These are phyloP conservation scores for Agrypnia vestita DNA, from an alignment of 1,140 invertebrate species.

Conservation along the genomic window DNA sequence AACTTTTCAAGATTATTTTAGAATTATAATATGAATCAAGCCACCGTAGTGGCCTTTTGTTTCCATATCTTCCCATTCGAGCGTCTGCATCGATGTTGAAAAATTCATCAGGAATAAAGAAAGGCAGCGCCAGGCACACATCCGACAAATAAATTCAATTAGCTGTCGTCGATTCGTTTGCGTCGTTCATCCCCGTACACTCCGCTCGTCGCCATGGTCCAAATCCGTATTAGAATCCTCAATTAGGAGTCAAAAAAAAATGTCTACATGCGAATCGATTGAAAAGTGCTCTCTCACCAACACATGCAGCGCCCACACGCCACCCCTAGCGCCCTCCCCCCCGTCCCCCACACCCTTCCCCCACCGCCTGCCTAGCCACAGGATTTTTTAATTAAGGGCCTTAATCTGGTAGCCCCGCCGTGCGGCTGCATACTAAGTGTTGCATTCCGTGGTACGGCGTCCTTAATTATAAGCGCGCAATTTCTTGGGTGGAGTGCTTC, in stretches of 20 bases:
- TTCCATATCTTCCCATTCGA: too few relatives aligned
- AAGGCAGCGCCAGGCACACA: too few relatives aligned
- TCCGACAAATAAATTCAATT: conserved; percentile 4
- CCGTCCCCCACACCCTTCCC: conserved; percentile 3
- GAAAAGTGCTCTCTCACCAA: conserved; percentile 28
- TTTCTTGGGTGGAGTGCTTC: conserved; percentile 32
- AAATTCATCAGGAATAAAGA: too few relatives aligned
- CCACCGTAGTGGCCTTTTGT: too few relatives aligned
- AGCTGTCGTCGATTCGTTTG: conserved; percentile 7
- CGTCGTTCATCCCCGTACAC: background rate
- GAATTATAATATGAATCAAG: too few relatives aligned
- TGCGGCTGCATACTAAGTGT: conserved; percentile 57
- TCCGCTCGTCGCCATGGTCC: background rate
- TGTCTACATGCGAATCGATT: conserved; percentile 7
- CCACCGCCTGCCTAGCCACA: conserved; percentile 20
- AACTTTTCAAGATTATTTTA: too few relatives aligned
- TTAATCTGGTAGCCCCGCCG: conserved; percentile 53
- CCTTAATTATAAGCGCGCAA: conserved; percentile 37
- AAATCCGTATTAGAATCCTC: conserved; percentile 35
- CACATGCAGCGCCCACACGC: conserved; percentile 29
- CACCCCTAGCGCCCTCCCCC: background rate
- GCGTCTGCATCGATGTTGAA: too few relatives aligned
- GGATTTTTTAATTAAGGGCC: conserved; percentile 60
- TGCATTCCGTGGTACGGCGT: conserved; percentile 29
- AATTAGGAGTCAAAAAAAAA: conserved; percentile 34